phyloP scores from a whole-genome alignment of 1,140 invertebrate species.

The Kradibia gibbosae region DNA sequence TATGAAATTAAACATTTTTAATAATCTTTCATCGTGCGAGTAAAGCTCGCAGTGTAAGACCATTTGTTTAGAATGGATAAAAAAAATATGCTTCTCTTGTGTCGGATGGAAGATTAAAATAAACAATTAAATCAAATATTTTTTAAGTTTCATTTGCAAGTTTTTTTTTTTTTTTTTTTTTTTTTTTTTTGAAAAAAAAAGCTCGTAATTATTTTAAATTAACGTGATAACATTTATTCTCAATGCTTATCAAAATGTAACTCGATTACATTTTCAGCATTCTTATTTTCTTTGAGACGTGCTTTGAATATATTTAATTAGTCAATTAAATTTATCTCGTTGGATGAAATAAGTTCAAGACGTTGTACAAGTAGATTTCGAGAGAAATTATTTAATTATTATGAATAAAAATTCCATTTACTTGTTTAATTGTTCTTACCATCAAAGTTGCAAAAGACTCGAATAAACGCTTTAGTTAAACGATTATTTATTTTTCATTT shows the following conservation, averaged over 20 bases:
- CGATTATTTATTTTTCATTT: conserved; percentile 6
- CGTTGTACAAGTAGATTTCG: neutral
- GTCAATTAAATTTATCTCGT: neutral
- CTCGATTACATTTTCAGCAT: neutral
- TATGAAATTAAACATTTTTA: conserved; percentile 15
- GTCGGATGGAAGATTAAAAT: neutral
- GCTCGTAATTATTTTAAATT: too few relatives aligned
- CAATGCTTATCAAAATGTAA: neutral
- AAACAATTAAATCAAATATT: neutral
- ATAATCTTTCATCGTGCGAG: neutral
- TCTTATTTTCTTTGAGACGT: neutral
- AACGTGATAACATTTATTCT: neutral
- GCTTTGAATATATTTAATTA: neutral
- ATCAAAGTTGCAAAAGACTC: neutral
- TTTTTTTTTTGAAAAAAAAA: too few relatives aligned
- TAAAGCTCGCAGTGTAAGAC: neutral
- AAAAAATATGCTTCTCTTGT: neutral
- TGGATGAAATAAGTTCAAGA: neutral
- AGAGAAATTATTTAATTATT: neutral
- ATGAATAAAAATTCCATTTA: neutral
- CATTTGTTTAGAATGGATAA: conserved; percentile 1
- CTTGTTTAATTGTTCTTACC: conserved; percentile 1
- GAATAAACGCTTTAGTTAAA: neutral
- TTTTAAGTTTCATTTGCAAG: neutral
- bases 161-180: too few relatives aligned